Evolutionary conservation across 2,113 vertebrate genomes (phyloP), one percentile per base, ranked within the genome.

Genomic region (Planiliza haematocheilus): DNA sequence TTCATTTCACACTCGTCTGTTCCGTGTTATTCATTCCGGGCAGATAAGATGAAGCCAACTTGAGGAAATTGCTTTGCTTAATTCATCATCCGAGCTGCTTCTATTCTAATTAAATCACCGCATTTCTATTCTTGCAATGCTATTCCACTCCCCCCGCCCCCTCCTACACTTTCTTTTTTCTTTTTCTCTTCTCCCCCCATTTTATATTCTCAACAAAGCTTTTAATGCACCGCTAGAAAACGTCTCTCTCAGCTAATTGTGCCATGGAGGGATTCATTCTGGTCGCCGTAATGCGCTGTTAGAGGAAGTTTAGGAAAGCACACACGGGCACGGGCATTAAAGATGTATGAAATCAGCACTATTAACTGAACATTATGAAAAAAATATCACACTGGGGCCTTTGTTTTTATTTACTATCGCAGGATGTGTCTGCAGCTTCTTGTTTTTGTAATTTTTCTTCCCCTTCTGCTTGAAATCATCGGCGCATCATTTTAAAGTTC

Each of bases 101-200:
- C 67, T 43, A 11, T 48, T 74, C 72, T 86, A 80, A 87, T 84
- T 75, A 80, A 87, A 86, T 82, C 74, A 55, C 61, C 45, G 76
- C 55, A 10, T 66, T 77, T 76, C 74, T 71, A 58, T 65, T 83
- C 70, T 61, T 9, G 18, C 58, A 1, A 1, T 18, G 53, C 37
- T 20, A 21, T 63, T 76, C 49, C 70, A 79, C 62, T 49, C 43
- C 53, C 21, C 18, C 11, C 30, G 37, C 67, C 59, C 43, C 18
- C 10, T 43, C 71, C 72, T 46, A 60, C 39, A n/a, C 17, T 37
- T 18, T 17, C 10, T n/a, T n/a, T n/a, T n/a, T n/a, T n/a, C n/a
- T 63, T 76, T 43, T 73, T 81, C 58, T 49, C 43, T 58, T 18
- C 18, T 12, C 30, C 46, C 67, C 59, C 43, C n/a, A 12, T 43